Percentiles rank a stretch among this genome's conserved stretches.
These are phyloP conservation scores for Neoaliturus tenellus DNA, from an alignment of 2,888 invertebrate species.

Conservation along the genomic window DNA sequence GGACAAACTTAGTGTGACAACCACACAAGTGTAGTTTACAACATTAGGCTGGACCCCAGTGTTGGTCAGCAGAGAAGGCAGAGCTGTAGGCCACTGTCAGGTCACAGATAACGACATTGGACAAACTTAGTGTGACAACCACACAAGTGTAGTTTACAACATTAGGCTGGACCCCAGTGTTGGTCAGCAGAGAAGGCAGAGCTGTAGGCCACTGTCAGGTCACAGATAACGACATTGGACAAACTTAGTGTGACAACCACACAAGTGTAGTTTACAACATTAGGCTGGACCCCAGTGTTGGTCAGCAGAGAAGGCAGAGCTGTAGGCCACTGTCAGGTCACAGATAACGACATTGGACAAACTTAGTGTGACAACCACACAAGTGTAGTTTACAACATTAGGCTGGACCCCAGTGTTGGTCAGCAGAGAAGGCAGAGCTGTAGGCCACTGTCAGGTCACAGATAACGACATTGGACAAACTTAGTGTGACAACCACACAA, in stretches of 20 bases:
- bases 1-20: conserved; percentile 14
- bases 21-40: conserved; percentile 14
- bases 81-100: neutral
- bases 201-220: neutral
- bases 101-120: conserved; percentile 9
- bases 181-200: neutral
- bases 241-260: conserved; percentile 16
- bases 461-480: conserved; percentile 9
- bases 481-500: conserved; percentile 16
- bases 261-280: conserved; percentile 18
- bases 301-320: neutral
- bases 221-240: neutral
- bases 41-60: neutral
- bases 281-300: neutral
- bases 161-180: neutral
- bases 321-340: neutral
- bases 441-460: neutral
- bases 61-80: neutral
- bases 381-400: conserved; percentile 13
- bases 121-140: conserved; percentile 9
- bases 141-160: conserved; percentile 18
- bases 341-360: conserved; percentile 2
- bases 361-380: conserved; percentile 20
- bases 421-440: neutral
- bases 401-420: neutral